Conservation (phyloP, 2,888 invertebrate genomes). For the Mesorhabditis sp. region DNA sequence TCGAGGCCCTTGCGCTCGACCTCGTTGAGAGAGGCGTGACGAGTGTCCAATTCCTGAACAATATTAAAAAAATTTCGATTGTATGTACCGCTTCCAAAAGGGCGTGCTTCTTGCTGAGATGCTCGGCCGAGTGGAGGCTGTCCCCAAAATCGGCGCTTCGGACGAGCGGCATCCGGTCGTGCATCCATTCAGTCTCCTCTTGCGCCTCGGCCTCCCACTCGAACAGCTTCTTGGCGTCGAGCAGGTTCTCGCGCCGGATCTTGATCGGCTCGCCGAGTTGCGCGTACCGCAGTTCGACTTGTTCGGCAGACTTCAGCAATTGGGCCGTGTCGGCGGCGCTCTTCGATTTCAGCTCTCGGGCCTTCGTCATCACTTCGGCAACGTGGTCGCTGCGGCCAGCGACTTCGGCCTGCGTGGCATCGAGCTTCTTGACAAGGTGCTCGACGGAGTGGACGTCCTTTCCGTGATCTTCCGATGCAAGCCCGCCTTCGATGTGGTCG, state of each 20-base stretch:
- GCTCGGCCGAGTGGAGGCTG: slow-evolving; percentile 71
- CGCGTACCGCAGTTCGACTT: slow-evolving; percentile 69
- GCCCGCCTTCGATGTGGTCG: slow-evolving; percentile 69
- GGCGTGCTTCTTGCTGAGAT: slow-evolving; percentile 87
- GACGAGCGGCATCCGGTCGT: slow-evolving; percentile 81
- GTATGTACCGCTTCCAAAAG: slow-evolving; percentile 80
- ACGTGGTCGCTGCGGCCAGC: slow-evolving; percentile 39
- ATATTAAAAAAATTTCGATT: background rate
- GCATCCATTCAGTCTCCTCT: slow-evolving; percentile 86
- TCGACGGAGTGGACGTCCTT: slow-evolving; percentile 82
- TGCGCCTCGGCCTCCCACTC: slow-evolving; percentile 86
- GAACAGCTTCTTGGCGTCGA: slow-evolving; percentile 81
- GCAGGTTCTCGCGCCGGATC: slow-evolving; percentile 74
- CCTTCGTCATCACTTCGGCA: slow-evolving; percentile 42
- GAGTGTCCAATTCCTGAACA: slow-evolving; percentile 41
- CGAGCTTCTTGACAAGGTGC: slow-evolving; percentile 69
- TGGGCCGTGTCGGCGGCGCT: slow-evolving; percentile 27
- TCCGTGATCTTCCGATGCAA: slow-evolving; percentile 76
- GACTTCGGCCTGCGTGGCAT: slow-evolving; percentile 57
- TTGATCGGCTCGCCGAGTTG: slow-evolving; percentile 63
- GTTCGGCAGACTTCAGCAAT: slow-evolving; percentile 69
- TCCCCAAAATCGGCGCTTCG: slow-evolving; percentile 90
- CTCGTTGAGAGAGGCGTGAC: slow-evolving; percentile 38
- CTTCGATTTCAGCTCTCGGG: slow-evolving; percentile 60
- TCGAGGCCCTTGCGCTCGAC: slow-evolving; percentile 35